Evolutionary conservation across 2,888 invertebrate genomes (phyloP).

Genomic region (Drosophila bunnanda): DNA sequence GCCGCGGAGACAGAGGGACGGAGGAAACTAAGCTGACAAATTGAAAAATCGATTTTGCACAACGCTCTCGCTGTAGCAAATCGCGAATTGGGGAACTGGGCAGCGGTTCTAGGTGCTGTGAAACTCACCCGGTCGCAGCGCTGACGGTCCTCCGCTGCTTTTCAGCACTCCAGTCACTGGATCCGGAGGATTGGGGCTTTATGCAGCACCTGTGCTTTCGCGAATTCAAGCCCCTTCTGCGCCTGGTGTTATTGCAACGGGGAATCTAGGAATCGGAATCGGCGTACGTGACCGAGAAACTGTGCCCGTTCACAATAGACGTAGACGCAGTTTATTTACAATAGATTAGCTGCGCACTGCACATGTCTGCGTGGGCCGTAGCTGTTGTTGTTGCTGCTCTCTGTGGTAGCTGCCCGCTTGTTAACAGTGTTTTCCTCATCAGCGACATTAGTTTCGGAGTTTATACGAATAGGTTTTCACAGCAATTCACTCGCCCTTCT

Average conservation of each 20-base stretch:
- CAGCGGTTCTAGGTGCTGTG: neutral
- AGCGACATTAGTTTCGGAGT: constrained; percentile 6
- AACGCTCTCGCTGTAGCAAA: constrained; percentile 31
- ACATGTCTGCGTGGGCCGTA: constrained; percentile 42
- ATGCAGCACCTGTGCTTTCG: constrained; percentile 11
- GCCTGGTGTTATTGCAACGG: constrained; percentile 11
- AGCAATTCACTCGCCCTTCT: constrained; percentile 15
- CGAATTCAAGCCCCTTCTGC: constrained; percentile 1
- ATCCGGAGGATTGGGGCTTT: neutral
- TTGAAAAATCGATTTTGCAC: constrained; percentile 72
- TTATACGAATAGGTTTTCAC: neutral
- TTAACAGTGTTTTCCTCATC: too few relatives aligned
- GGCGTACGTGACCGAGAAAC: constrained; percentile 76
- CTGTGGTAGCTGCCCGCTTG: constrained; percentile 19
- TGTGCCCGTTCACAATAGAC: constrained; percentile 68
- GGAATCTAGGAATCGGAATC: constrained; percentile 34
- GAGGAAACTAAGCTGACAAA: constrained; percentile 4
- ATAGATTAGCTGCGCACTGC: constrained; percentile 61
- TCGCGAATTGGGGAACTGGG: constrained; percentile 9
- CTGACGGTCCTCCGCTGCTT: neutral
- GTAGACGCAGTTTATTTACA: constrained; percentile 69
- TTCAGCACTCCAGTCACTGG: neutral
- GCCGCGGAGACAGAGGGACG: neutral
- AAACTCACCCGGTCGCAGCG: constrained; percentile 54
- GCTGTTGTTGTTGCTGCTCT: constrained; percentile 15